These are phyloP conservation scores for Graptemys geographica DNA, from an alignment of 2,797 vertebrate genomes.

Conservation along the genomic window DNA sequence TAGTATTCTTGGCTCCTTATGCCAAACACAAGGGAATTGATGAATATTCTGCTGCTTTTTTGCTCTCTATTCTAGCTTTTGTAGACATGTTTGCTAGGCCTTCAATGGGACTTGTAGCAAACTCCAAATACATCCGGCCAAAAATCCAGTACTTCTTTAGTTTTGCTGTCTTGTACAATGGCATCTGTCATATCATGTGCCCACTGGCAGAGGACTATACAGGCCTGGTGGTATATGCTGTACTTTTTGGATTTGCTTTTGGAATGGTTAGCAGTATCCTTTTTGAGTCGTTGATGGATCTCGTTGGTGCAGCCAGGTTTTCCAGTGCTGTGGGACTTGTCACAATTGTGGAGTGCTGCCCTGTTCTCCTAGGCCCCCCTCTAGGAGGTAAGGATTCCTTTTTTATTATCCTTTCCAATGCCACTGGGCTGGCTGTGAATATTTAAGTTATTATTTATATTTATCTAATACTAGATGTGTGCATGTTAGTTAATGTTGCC, in stretches of 20 bases:
- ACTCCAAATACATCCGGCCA: conserved; percentile 90
- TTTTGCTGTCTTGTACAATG: conserved; percentile 93
- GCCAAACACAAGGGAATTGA: conserved; percentile 95
- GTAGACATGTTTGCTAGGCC: conserved; percentile 97
- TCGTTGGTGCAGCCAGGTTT: conserved; percentile 92
- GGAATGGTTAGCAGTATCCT: conserved; percentile 97
- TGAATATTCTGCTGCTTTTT: conserved; percentile 93
- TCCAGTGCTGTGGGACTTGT: conserved; percentile 96
- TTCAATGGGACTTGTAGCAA: conserved; percentile 92
- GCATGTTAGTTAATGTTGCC: neutral
- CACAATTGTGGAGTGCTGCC: conserved; percentile 95
- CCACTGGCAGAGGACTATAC: conserved; percentile 88
- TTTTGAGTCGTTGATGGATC: conserved; percentile 96
- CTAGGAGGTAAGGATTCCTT: conserved; percentile 88
- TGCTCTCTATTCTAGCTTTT: conserved; percentile 95
- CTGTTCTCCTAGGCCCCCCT: conserved; percentile 95
- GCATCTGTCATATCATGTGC: conserved; percentile 92
- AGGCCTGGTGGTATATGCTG: conserved; percentile 90
- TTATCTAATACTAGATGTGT: neutral
- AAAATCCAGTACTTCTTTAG: conserved; percentile 97
- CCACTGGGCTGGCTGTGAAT: neutral
- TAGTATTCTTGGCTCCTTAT: conserved; percentile 94
- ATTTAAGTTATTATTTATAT: neutral
- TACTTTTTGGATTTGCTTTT: conserved; percentile 98
- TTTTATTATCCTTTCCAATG: conserved; percentile 21